These are phyloP conservation scores for Luperina nickerlii DNA, from an alignment of 2,888 invertebrate genomes.

Conservation along the genomic window DNA sequence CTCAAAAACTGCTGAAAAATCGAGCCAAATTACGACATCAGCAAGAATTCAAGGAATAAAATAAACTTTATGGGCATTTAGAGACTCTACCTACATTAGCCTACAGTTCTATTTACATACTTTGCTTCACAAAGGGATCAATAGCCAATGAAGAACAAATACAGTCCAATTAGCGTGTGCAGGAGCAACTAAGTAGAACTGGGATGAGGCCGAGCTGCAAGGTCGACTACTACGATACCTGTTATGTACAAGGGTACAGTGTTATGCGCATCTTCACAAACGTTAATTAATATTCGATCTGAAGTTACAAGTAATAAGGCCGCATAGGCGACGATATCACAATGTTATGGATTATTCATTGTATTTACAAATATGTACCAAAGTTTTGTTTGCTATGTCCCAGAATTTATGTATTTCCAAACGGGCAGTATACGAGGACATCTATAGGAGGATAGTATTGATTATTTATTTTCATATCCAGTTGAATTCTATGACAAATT, in stretches of 20 bases:
- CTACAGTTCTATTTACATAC: slow-evolving; percentile 22
- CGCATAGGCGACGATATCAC: slow-evolving; percentile 3
- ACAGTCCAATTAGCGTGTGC: slow-evolving; percentile 64
- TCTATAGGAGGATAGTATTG: not conserved
- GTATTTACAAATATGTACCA: not conserved
- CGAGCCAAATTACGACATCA: not conserved
- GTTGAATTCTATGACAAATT: slow-evolving; percentile 7
- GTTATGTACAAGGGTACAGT: slow-evolving; percentile 59
- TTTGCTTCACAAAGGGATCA: slow-evolving; percentile 21
- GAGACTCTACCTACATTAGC: not conserved
- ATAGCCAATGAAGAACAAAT: slow-evolving; percentile 67
- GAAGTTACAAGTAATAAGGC: slow-evolving; percentile 46
- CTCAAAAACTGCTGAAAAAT: not conserved
- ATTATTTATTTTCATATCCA: slow-evolving; percentile 8
- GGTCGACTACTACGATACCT: slow-evolving; percentile 75
- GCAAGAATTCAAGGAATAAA: not conserved
- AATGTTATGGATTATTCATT: slow-evolving; percentile 39
- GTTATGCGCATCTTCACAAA: slow-evolving; percentile 59
- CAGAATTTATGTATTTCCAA: not conserved
- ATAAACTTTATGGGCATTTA: not conserved
- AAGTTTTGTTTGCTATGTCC: not conserved
- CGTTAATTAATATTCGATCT: slow-evolving; percentile 46
- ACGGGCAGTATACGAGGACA: not conserved
- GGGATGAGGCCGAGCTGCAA: slow-evolving; percentile 77
- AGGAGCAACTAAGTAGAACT: slow-evolving; percentile 65